Percentiles rank a stretch among this genome's conserved stretches.
Conservation (phyloP, 2,797 vertebrate genomes). For the Sphenopsis melanotis region DNA sequence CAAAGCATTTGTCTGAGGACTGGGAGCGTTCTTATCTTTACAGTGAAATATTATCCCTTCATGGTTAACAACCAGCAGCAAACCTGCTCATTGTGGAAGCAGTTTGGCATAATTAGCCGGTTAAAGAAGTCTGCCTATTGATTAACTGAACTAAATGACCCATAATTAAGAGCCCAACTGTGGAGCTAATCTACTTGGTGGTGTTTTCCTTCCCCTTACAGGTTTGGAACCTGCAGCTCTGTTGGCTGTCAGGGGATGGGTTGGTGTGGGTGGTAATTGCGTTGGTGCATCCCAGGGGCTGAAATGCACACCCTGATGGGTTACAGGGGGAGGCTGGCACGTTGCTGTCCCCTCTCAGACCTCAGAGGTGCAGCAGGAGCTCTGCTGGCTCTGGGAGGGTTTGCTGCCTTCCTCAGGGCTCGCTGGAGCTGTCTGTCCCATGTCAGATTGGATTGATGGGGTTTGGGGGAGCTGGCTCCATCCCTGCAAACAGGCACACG, state of each 20-base stretch:
- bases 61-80: constrained; percentile 39
- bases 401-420: background rate
- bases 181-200: constrained; percentile 47
- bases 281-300: background rate
- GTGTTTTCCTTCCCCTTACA: constrained; percentile 9
- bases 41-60: constrained; percentile 65
- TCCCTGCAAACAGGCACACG: rapidly evolving
- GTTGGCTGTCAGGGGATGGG: background rate
- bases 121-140: constrained; percentile 70
- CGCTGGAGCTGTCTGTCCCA: background rate
- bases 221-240: constrained; percentile 24
- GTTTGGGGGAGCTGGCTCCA: background rate
- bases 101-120: constrained; percentile 62
- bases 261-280: background rate
- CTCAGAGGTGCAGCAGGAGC: background rate
- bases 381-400: background rate
- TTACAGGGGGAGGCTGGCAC: background rate
- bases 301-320: background rate
- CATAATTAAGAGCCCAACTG: constrained; percentile 64
- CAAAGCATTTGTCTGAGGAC: background rate
- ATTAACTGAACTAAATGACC: constrained; percentile 70
- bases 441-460: background rate
- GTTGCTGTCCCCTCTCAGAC: background rate
- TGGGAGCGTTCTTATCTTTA: background rate
- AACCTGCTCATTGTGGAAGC: constrained; percentile 53